Conservation (phyloP, 1,140 invertebrate genomes). For the Gryllus bimaculatus region DNA sequence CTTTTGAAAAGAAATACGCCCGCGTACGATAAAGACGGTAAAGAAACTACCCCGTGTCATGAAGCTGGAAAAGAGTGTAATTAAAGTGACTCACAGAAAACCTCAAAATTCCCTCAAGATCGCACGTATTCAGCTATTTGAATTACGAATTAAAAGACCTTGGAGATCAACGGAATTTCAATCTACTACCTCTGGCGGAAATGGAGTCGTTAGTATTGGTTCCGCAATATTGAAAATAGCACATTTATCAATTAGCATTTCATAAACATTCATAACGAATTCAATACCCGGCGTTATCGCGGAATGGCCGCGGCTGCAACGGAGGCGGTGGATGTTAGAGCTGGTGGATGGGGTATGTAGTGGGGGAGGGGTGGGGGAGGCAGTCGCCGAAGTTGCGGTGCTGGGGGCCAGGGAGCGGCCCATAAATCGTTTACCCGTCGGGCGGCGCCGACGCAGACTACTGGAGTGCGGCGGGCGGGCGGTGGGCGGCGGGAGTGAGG, state of each 20-base stretch:
- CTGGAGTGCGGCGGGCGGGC: background rate
- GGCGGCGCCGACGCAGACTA: background rate
- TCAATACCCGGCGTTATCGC: background rate
- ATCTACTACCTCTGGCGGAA: background rate
- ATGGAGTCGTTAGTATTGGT: background rate
- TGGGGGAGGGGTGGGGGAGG: background rate
- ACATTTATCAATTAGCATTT: slow-evolving; percentile 6
- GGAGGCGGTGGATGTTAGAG: background rate
- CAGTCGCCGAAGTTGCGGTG: background rate
- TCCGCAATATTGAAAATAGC: background rate
- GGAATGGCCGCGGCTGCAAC: background rate
- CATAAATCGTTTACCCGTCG: background rate
- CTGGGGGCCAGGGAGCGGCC: too few species aligned
- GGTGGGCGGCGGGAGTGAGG: too few species aligned
- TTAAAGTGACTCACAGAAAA: too few species aligned
- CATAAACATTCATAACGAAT: slow-evolving; percentile 5
- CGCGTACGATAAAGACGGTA: too few species aligned
- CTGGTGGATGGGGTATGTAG: background rate
- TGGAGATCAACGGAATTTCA: background rate
- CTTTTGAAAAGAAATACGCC: too few species aligned
- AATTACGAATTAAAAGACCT: background rate
- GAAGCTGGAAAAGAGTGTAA: too few species aligned
- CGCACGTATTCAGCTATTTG: background rate
- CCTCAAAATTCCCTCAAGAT: too few species aligned
- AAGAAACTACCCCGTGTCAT: too few species aligned